Evolutionary conservation across 2,797 vertebrate species (phyloP), one percentile per base, ranked within the genome.

Genomic region (Sebastiscus albofasciatus): DNA sequence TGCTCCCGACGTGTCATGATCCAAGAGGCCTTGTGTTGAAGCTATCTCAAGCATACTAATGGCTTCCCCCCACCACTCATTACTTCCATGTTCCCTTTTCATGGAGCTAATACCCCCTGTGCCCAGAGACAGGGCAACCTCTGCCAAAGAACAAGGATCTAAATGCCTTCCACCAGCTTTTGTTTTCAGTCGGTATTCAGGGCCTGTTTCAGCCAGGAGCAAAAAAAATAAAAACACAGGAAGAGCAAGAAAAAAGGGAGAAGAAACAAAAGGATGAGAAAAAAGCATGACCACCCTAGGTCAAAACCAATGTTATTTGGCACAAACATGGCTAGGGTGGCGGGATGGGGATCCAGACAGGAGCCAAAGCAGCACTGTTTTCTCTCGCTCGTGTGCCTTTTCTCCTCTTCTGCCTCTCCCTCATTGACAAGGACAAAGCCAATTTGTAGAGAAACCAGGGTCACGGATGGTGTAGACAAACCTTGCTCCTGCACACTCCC

Each of bases 1-100:
- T 96, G 95, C 95, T 97, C 95, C 93, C 96, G 97, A 98, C 93
- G 94, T 97, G 97, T 97, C 97, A 98, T 98, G 97, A 98, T 99
- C 97, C 96, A 96, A 97, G 95, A 94, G 93, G 92, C 91, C 96
- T 97, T 96, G 97, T 96, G 97, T 97, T 97, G 96, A 97, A 96
- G 94, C 95, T 70, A 97, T 97, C 97, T 97, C 97, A 97, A 96
- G 97, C 96, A 97, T 97, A 96, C 96, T 97, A 97, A 98, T 98
- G 97, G 95, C 94, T 96, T 94, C 95, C 96, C 95, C 87, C 90
- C 90, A 89, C 95, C 73, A 91, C 96, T 99, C 97, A 98, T 99
- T 98, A 98, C 96, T 97, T 97, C 96, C 96, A 96, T 97, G 96
- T 95, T 94, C 95, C 95, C 95, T 94, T 91, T 97, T 97, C 97